Conservation (phyloP, 2,888 invertebrate genomes). For the Ophion slaviceki region DNA sequence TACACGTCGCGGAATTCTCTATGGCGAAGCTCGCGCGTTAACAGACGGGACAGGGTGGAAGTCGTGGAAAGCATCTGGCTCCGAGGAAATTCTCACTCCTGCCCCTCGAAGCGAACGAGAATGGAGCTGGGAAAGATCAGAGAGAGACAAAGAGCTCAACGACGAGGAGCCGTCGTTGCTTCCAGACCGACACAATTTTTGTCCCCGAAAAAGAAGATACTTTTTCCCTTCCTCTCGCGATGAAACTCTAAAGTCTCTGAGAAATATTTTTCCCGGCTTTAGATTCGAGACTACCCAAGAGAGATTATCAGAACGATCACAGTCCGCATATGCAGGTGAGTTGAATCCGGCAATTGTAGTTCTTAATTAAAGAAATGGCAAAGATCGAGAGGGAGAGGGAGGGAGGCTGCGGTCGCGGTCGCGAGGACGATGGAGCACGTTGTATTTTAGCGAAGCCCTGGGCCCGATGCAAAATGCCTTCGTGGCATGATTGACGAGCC, state of each 20-base stretch:
- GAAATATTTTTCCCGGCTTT: not conserved
- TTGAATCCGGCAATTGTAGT: not conserved
- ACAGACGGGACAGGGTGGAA: conserved; percentile 58
- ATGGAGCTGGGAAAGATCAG: conserved; percentile 21
- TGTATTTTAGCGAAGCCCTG: conserved; percentile 4
- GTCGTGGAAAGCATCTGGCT: conserved; percentile 64
- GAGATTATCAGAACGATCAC: not conserved
- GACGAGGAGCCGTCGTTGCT: conserved; percentile 5
- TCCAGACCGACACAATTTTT: conserved; percentile 25
- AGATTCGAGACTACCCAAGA: not conserved
- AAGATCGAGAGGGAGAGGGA: not conserved
- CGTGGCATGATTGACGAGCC: conserved; percentile 66
- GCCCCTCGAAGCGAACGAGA: conserved; percentile 26
- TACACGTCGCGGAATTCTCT: conserved; percentile 29
- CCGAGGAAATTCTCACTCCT: conserved; percentile 48
- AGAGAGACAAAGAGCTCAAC: not conserved
- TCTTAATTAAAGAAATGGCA: conserved; percentile 56
- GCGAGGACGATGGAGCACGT: not conserved
- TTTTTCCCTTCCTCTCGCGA: not conserved
- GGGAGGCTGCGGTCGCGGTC: not conserved
- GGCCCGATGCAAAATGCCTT: conserved; percentile 51
- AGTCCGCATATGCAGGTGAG: not conserved
- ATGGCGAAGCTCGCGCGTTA: conserved; percentile 54
- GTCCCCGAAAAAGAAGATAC: not conserved
- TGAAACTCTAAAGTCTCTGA: not conserved